These are phyloP conservation scores for Xenopus laevis DNA, from an alignment of 2,113 vertebrate species.

Conservation along the genomic window DNA sequence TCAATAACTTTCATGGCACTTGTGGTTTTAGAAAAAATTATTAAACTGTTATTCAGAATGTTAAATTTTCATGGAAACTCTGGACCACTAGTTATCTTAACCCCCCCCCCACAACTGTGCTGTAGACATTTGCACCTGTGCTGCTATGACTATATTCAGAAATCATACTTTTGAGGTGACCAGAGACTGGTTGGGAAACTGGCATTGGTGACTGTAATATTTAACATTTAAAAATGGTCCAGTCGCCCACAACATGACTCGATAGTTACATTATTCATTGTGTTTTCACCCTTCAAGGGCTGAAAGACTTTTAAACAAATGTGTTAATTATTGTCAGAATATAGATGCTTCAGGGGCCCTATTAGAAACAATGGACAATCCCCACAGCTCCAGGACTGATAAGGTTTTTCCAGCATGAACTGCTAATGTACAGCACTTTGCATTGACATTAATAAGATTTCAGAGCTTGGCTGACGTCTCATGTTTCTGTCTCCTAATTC, in stretches of 20 bases:
- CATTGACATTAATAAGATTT: constrained; percentile 32
- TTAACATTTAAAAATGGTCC: no score
- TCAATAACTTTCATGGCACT: no score
- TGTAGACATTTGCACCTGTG: no score
- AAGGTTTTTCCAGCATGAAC: constrained; percentile 13
- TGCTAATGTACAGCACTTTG: constrained; percentile 14
- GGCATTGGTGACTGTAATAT: no score
- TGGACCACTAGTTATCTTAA: no score
- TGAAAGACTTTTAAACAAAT: not conserved
- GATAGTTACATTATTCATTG: not conserved
- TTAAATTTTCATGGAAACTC: no score
- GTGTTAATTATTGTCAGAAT: constrained; percentile 7
- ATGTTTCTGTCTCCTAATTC: constrained; percentile 3
- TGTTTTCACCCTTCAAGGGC: not conserved
- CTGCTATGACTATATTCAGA: no score
- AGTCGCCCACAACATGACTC: not conserved
- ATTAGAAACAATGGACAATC: constrained; percentile 13
- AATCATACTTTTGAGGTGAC: no score
- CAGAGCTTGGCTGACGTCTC: constrained; percentile 17
- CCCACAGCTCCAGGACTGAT: not conserved
- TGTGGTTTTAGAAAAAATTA: no score
- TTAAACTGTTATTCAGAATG: no score
- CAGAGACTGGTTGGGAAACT: no score
- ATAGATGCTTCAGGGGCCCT: not conserved
- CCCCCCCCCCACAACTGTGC: no score